Base-by-base conservation (phyloP, 2,888 invertebrate species). In the Himalopsyche anomala region DNA sequence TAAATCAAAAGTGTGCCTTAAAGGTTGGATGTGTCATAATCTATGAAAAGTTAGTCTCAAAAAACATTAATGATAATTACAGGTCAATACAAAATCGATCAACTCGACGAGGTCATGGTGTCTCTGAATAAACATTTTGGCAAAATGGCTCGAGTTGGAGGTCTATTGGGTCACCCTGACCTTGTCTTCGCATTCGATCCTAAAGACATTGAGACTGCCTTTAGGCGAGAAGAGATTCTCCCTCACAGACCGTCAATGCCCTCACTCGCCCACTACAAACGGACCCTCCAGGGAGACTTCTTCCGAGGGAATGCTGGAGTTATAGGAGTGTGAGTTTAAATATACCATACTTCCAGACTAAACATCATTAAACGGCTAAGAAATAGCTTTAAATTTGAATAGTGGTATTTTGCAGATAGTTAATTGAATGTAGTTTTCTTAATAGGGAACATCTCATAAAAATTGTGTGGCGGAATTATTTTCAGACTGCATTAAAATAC, bases 241-340 rank as follows among this genome's bases (percentile, higher is more conserved):
- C 96, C 96, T 0, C 94, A 96, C 89, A 93, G 96, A 89, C 96
- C 96, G 3, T 95, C 95, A 62, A 96, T 96, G 92, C 96, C 96
- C 12, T 96, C 96, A 45, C 92, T 96, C 83, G 94, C 94, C 89
- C 95, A 96, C 91, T 96, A 96, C 90, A 96, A 96, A 89, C 94
- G 95, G 89, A 94, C 94, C 87, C 91, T 96, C 88, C 93, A 95
- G 82, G 94, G 93, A 89, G 95, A 95, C 84, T 96, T 96, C 90
- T 96, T 96, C 90, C 95, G 95, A 9, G 94, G 95, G 83, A 95
- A 95, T 89, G 95, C 95, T 15, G 96, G 96, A 74, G 92, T 96
- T 88, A 96, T 96, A 90, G 96, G 96, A 91, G 95, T 96, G 96
- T 96, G 94, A 94, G 95, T 94, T 86, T 28, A 28, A 42, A 81